These are phyloP conservation scores for Manacus vitellinus DNA, from an alignment of 2,113 vertebrate species.

Conservation along the genomic window DNA sequence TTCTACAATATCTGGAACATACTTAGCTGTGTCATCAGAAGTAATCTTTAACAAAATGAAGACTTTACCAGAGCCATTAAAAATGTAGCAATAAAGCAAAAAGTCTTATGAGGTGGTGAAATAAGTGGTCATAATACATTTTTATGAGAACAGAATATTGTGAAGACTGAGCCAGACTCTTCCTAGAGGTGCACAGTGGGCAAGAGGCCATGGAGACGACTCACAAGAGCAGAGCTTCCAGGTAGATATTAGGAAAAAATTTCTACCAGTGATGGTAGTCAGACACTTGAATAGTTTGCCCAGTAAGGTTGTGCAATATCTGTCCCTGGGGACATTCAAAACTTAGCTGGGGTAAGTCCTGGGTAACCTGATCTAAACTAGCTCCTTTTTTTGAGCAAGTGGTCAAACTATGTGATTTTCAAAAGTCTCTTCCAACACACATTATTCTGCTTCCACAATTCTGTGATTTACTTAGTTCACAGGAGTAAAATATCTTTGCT, in stretches of 20 bases:
- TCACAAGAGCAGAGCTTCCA: neutral
- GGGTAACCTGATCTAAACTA: neutral
- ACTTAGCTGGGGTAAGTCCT: neutral
- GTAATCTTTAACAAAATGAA: constrained; percentile 4
- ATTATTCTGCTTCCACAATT: neutral
- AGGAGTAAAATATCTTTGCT: neutral
- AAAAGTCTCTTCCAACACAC: neutral
- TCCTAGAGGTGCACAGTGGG: neutral
- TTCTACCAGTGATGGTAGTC: neutral
- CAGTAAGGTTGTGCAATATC: neutral
- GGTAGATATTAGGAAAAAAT: neutral
- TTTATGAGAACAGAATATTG: neutral
- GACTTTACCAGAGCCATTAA: constrained; percentile 11
- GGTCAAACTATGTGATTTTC: neutral
- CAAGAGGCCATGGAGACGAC: neutral
- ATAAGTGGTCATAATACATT: constrained; percentile 17
- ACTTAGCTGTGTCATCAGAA: neutral
- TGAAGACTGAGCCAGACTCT: neutral
- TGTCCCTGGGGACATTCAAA: neutral
- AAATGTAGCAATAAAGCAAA: neutral
- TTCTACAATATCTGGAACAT: neutral
- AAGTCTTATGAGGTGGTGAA: constrained; percentile 12
- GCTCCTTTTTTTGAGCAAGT: neutral
- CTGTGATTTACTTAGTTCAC: neutral
- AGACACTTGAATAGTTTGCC: neutral